Evolutionary conservation across 2,113 vertebrate genomes (phyloP).

Genomic region (Origma solitaria): DNA sequence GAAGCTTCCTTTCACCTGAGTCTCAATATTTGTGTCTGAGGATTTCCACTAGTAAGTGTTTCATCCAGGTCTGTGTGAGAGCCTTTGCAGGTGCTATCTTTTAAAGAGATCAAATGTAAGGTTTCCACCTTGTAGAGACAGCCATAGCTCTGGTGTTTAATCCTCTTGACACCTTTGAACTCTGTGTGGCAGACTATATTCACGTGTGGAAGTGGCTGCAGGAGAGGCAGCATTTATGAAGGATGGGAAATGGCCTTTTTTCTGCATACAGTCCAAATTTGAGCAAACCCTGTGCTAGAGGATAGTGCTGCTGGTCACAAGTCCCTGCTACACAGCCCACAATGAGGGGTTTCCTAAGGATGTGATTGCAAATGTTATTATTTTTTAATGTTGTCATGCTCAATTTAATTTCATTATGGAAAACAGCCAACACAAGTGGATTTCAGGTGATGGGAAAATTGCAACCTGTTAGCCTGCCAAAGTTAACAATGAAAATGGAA

Average conservation of each 20-base stretch:
- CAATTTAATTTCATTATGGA: not conserved
- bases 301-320: not conserved
- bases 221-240: not conserved
- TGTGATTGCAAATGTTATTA: not conserved
- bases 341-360: not conserved
- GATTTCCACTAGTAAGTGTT: not conserved
- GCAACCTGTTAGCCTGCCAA: not conserved
- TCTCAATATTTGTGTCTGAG: not conserved
- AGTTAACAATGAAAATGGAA: not conserved
- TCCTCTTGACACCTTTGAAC: conserved; percentile 4
- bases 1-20: not conserved
- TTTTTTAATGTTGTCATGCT: not conserved
- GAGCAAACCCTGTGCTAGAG: not conserved
- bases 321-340: not conserved
- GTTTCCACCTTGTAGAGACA: not conserved
- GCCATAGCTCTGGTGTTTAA: conserved; percentile 11
- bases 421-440: not conserved
- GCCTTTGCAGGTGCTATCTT: conserved; percentile 6
- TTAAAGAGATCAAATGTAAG: conserved; percentile 31
- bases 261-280: not conserved
- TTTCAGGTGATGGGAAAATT: not conserved
- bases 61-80: not conserved
- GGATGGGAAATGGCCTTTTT: not conserved
- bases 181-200: not conserved
- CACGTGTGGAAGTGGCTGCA: not conserved